Evolutionary conservation across 2,113 vertebrate genomes (phyloP).

Genomic region (Jacana jacana): DNA sequence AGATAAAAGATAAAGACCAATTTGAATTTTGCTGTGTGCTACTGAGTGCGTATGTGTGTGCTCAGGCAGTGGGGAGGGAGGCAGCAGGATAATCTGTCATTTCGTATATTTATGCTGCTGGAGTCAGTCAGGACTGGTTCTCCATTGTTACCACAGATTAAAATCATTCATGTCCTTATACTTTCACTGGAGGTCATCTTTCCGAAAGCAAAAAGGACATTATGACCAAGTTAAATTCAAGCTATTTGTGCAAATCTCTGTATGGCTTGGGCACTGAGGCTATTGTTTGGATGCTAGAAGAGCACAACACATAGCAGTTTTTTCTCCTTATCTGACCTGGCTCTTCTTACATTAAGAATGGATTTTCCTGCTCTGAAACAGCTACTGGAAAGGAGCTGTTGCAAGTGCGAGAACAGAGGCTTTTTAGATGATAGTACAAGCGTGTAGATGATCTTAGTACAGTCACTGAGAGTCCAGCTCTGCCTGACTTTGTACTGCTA

Average conservation of each 20-base stretch:
- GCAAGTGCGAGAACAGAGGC: not conserved
- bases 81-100: conserved; percentile 73
- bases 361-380: not conserved
- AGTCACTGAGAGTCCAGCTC: not conserved
- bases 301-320: not conserved
- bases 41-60: conserved; percentile 26
- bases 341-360: not conserved
- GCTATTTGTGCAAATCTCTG: not conserved
- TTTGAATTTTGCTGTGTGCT: conserved; percentile 71
- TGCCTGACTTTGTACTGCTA: not conserved
- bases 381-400: not conserved
- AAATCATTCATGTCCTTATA: conserved; percentile 73
- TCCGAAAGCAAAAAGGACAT: conserved; percentile 39
- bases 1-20: conserved; percentile 72
- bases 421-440: not conserved
- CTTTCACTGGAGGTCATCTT: conserved; percentile 70
- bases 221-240: conserved; percentile 50
- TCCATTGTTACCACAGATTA: conserved; percentile 75
- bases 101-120: conserved; percentile 69
- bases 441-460: not conserved
- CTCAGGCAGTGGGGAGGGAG: conserved; percentile 24
- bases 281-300: not conserved
- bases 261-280: not conserved
- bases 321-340: not conserved
- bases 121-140: conserved; percentile 32